These are phyloP conservation scores for Griposia aprilina DNA, from an alignment of 2,888 invertebrate species.

Conservation along the genomic window DNA sequence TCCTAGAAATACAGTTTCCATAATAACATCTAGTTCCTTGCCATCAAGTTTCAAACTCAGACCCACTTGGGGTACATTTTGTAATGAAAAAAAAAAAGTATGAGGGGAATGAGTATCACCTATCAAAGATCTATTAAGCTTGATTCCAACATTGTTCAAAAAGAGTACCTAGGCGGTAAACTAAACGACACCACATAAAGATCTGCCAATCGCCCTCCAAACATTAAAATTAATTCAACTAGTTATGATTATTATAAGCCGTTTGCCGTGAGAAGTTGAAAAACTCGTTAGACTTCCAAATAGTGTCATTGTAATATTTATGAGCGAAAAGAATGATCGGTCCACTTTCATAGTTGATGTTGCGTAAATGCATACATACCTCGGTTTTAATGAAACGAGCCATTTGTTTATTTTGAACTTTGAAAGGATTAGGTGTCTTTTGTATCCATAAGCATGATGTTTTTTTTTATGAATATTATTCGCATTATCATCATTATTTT, in stretches of 20 bases:
- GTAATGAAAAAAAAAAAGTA: too few species aligned
- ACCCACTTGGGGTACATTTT: too few species aligned
- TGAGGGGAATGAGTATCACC: too few species aligned
- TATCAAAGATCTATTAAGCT: background rate
- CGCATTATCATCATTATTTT: background rate
- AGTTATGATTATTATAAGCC: conserved; percentile 10
- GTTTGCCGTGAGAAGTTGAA: conserved; percentile 42
- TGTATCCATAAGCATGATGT: background rate
- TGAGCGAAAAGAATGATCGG: conserved; percentile 45
- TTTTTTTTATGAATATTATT: too few species aligned
- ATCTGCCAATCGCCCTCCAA: background rate
- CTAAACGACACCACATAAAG: background rate
- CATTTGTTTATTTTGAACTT: conserved; percentile 7
- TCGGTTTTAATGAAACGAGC: background rate
- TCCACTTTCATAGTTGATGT: conserved; percentile 36
- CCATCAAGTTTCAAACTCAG: too few species aligned
- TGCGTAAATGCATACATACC: conserved; percentile 21
- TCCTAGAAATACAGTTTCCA: too few species aligned
- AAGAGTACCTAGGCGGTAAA: too few species aligned
- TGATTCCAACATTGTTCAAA: too few species aligned
- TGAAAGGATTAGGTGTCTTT: too few species aligned
- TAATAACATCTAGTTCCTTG: too few species aligned
- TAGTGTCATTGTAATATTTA: conserved; percentile 32
- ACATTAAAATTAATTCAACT: conserved; percentile 1
- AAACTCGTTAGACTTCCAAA: conserved; percentile 33